Evolutionary conservation across 2,888 invertebrate species (phyloP), one percentile per base, ranked within the genome.

Genomic region (Oeneis ivallda): DNA sequence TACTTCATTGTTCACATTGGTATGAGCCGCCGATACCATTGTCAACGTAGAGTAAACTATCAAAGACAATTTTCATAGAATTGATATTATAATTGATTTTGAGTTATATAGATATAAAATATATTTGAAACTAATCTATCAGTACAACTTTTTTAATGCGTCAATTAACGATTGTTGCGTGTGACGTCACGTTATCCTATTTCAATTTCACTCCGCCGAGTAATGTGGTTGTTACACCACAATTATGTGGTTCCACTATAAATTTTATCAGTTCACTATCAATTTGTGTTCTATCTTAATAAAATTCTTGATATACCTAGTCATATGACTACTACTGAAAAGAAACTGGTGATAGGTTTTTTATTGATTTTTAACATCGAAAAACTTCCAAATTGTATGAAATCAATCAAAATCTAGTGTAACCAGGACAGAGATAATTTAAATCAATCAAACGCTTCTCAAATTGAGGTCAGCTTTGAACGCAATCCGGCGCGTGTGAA

Each of bases 1-100:
- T 65, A 66, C 52, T 50, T 62, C 59, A 67, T 64, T 67, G 49
- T 66, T 62, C 45, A 45, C 32, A 54, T 32, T 13, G 26, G 1
- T 37, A 34, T 34, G 6, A 15, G 15, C 7, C 45, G 15, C 6
- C 1, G 45, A 8, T 45, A 2, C n/a, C n/a, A 15, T 5, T 34
- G 41, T 13, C n/a, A n/a, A 43, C n/a, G 11, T 4, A 37, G 37
- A 6, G 7, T 37, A 37, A 9, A 13, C 41, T 41, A 13, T 41
- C 41, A 41, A 13, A 5, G 26, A 4, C 26, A 26, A 4, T 26
- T 26, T 26, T 26, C 26, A 26, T 26, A 26, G 26, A 26, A 26
- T 26, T 26, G 26, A 26, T 26, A 5, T 26, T 26, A 26, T 0
- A 1, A 26, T 26, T 26, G 2, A 26, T 26, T 26, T 26, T 26